Base-by-base conservation (phyloP, 2,797 vertebrate species). In the Lindbergichthys nudifrons region DNA sequence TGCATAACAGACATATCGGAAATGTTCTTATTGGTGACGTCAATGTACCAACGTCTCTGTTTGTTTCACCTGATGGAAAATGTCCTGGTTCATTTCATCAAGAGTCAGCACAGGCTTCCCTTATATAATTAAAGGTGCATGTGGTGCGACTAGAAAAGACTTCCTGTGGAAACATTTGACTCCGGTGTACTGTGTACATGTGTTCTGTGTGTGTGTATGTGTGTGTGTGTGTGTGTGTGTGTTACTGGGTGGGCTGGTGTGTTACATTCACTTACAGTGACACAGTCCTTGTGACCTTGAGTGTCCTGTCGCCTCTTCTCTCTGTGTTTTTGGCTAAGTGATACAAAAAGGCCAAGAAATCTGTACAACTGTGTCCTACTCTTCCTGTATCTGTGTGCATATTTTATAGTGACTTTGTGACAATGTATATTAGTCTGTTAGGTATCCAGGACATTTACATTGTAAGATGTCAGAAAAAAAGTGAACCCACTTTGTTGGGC, bases 131-230 rank as follows among this genome's bases (percentile, higher is more conserved):
- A 67, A 79, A 80, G 56, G 63, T 63, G 23, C 16, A 61, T 58
- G 57, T 67, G 67, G 19, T 70, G 13, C 79, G 62, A 39, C 54
- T 23, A 51, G 15, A 51, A 62, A 73, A 57, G 30, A 70, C 78
- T 76, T 92, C 83, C 84, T 82, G 82, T 92, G 86, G 89, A 90
- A 92, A 87, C 62, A 74, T 79, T 67, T 57, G 45, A 73, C 65
- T 70, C 61, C 23, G 57, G 47, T 64, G 70, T n/a, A n/a, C n/a
- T n/a, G n/a, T 73, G 69, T 73, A 67, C 78, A 65, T 62, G 47
- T 81, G 51, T 62, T 65, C 13, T 48, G 23, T 32, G 30, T 32
- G 30, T 5, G 30, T 32, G 30, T 32, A 30, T 32, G 30, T 32
- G 30, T 5, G 30, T 32, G 30, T 5, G 18, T 30, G 46, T 23